Conservation (phyloP, 2,113 vertebrate genomes). For the Hystrix brachyura region DNA sequence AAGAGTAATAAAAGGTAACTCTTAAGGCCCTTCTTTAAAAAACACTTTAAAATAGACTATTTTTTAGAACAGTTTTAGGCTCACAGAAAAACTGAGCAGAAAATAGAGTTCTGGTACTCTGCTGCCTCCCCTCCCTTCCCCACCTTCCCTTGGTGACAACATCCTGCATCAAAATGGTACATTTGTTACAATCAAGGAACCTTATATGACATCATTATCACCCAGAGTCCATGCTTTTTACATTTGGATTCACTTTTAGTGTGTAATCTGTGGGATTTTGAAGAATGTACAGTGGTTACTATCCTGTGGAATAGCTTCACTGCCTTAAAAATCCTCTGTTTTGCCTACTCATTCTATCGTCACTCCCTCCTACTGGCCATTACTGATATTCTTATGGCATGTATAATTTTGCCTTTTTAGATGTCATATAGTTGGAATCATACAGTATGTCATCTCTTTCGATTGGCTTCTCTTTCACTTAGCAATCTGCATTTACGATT, state of each 20-base stretch:
- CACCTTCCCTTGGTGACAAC: not conserved
- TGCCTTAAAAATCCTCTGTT: not conserved
- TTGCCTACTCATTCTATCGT: not conserved
- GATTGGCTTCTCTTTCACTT: not conserved
- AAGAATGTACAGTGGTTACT: not conserved
- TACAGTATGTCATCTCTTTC: not conserved
- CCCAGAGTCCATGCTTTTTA: not conserved
- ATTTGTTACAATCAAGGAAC: not conserved
- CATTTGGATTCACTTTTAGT: not conserved
- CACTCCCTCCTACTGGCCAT: not conserved
- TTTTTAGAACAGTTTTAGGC: not conserved
- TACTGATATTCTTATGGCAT: not conserved
- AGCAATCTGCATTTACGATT: not conserved
- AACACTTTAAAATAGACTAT: not conserved
- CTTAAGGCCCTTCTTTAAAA: not conserved
- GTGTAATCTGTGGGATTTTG: not conserved
- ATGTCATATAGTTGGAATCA: not conserved
- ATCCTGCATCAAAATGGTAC: not conserved
- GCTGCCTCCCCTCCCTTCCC: not conserved
- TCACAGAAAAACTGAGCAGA: not conserved
- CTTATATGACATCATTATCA: not conserved
- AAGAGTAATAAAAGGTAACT: slow-evolving; percentile 2
- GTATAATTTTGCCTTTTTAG: not conserved
- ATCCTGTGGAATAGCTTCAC: not conserved
- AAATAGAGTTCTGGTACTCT: not conserved